Evolutionary conservation across 1,140 invertebrate genomes (phyloP), one percentile per base, ranked within the genome.

Genomic region (Danaus melanippus): DNA sequence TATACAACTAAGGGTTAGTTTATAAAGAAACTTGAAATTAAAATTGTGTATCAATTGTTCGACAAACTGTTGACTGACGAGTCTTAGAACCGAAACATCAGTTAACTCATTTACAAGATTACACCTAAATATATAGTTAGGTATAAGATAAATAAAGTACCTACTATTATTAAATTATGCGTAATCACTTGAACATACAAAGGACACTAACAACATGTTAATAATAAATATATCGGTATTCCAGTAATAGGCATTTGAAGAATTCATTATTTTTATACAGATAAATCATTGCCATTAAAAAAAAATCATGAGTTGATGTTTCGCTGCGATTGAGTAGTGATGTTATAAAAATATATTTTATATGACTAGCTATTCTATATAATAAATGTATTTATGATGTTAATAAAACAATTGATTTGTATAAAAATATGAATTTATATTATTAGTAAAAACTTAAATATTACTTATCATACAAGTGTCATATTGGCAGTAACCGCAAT

Each of bases 401-500:
- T 52, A 52, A 51, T 48, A 10, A 47, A 55, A 15, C 48, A 71
- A 72, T 69, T 67, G 66, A 76, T 76, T 69, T 72, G 68, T 80
- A 74, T 71, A 76, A 76, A 76, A 75, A 74, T 74, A 79, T 67
- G 60, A 74, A 78, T 63, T 60, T 57, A 48, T 56, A 66, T 58
- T 53, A 63, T 63, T 60, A 67, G 52, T 71, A 69, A 12, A 62
- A 62, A 41, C 63, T 69, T 71, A 79, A 59, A 63, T 64, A 62
- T 49, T 68, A 67, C 68, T 76, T 79, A 74, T 71, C 53, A 72
- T 71, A 79, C 72, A 75, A 79, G 74, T 84, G 76, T 83, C 77
- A 80, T 81, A 79, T 78, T 84, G 79, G 78, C 81, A 83, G 82
- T 85, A 77, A 76, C 60, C 69, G 67, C 71, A 67, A 74, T 76